Evolutionary conservation across 1,140 invertebrate genomes (phyloP).

Genomic region (Popillia japonica): DNA sequence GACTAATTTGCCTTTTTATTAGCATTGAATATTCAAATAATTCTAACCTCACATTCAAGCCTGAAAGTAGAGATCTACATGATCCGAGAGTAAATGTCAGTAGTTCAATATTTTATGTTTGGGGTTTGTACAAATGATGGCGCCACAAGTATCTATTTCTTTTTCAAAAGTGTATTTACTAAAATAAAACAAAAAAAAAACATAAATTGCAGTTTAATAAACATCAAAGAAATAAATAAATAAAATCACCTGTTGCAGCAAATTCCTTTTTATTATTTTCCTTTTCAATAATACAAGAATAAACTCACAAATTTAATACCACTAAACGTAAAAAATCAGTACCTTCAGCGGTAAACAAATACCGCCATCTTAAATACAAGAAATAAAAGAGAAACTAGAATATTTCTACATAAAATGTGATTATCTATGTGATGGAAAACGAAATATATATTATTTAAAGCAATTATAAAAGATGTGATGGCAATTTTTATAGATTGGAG

Average conservation of each 20-base stretch:
- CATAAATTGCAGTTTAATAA: too few relatives aligned
- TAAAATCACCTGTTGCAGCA: neutral
- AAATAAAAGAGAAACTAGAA: neutral
- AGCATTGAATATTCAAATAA: too few relatives aligned
- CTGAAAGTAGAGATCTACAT: too few relatives aligned
- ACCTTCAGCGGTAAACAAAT: neutral
- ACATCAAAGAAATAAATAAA: neutral
- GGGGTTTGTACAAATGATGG: too few relatives aligned
- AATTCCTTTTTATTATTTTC: neutral
- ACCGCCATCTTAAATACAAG: neutral
- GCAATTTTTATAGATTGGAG: neutral
- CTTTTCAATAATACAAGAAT: neutral
- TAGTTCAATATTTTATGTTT: too few relatives aligned
- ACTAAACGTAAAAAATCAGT: neutral
- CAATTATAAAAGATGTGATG: neutral
- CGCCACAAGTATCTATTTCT: too few relatives aligned
- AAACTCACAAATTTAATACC: too few relatives aligned
- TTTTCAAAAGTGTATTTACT: too few relatives aligned
- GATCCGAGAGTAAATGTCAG: too few relatives aligned
- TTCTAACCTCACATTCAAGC: too few relatives aligned
- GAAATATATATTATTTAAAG: slow-evolving; percentile 1
- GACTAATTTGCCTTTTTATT: too few relatives aligned
- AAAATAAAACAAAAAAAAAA: too few relatives aligned
- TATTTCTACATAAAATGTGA: neutral
- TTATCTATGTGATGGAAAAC: neutral